These are phyloP conservation scores for Microtus oregoni DNA, from an alignment of 2,113 vertebrate species.

Conservation along the genomic window DNA sequence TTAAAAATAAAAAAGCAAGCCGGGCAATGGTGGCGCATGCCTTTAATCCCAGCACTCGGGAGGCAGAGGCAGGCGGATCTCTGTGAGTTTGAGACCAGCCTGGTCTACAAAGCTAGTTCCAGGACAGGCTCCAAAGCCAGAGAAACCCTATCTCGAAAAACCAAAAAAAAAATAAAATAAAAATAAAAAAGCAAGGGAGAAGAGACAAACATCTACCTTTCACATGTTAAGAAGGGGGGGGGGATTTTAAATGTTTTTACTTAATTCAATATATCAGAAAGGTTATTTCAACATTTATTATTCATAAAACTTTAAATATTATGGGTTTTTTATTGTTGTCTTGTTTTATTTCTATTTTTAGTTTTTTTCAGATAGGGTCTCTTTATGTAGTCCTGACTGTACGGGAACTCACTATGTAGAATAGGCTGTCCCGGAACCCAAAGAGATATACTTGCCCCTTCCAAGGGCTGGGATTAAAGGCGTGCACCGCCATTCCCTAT, in stretches of 20 bases:
- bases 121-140: no score
- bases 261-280: background rate
- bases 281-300: background rate
- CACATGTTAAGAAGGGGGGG: background rate
- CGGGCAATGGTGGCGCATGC: no score
- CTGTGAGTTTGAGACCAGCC: no score
- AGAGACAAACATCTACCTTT: background rate
- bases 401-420: background rate
- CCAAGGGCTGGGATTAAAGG: background rate
- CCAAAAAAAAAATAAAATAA: no score
- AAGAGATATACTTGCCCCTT: no score
- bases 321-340: background rate
- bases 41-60: no score
- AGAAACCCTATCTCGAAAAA: no score
- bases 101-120: no score
- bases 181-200: background rate
- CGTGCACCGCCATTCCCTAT: accelerated
- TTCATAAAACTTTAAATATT: background rate
- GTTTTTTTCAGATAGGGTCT: background rate
- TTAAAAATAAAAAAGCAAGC: background rate
- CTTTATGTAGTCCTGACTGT: background rate
- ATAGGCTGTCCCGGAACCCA: background rate
- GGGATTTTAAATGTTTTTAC: background rate
- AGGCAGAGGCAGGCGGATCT: no score
- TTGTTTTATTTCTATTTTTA: background rate